Conservation (phyloP, 1,140 invertebrate genomes). For the Agrilus planipennis region DNA sequence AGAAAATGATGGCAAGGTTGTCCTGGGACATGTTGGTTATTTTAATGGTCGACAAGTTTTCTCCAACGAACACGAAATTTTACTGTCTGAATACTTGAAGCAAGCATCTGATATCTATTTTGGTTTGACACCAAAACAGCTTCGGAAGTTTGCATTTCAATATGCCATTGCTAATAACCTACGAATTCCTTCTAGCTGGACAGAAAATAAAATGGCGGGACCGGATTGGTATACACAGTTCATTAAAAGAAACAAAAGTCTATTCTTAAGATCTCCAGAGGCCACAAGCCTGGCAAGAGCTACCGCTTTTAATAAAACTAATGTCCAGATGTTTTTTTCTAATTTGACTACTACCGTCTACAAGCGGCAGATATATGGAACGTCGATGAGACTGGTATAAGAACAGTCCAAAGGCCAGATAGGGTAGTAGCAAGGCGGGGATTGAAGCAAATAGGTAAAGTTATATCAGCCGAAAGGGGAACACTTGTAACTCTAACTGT, state of each 20-base stretch:
- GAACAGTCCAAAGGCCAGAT: slow-evolving; percentile 32
- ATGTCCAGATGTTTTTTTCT: no score
- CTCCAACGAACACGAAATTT: slow-evolving; percentile 1
- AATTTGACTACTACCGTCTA: no score
- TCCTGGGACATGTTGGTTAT: no score
- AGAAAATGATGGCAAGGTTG: no score
- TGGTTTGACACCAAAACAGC: not conserved
- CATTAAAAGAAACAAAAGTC: not conserved
- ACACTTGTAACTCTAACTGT: slow-evolving; percentile 3
- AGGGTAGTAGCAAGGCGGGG: slow-evolving; percentile 27
- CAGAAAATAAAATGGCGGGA: not conserved
- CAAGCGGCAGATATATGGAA: no score
- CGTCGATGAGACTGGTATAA: slow-evolving; percentile 35
- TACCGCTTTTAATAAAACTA: no score
- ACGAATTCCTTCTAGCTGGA: not conserved
- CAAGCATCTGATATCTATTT: not conserved
- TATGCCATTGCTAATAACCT: not conserved
- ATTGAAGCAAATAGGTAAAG: slow-evolving; percentile 31
- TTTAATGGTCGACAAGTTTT: no score
- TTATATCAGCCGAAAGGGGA: slow-evolving; percentile 21
- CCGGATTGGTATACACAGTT: slow-evolving; percentile 1
- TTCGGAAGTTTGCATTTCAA: slow-evolving; percentile 3
- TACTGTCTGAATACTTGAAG: not conserved
- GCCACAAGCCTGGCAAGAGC: slow-evolving; percentile 13
- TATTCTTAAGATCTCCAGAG: not conserved